Percentiles rank a stretch among this genome's conserved stretches.
Evolutionary conservation across 2,797 vertebrate species (phyloP).

Genomic region (Hemibagrus guttatus): DNA sequence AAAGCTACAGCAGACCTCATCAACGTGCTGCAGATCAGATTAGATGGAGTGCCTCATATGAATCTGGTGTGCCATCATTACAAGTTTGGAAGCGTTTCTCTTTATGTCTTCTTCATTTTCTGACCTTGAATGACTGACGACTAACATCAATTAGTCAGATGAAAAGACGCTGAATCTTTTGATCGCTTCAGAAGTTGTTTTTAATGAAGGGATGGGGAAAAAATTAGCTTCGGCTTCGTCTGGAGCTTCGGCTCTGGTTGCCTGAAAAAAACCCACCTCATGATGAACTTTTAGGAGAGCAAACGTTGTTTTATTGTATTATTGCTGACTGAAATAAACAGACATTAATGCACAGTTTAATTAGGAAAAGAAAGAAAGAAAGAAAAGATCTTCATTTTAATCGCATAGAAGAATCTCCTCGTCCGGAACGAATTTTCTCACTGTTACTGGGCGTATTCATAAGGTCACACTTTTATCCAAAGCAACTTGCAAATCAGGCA

Average conservation of each 20-base stretch:
- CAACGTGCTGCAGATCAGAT: not conserved
- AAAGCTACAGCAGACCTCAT: not conserved
- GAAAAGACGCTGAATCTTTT: not conserved
- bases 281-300: not conserved
- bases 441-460: not conserved
- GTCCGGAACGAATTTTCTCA: not conserved
- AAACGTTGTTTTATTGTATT: too few species aligned
- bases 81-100: not conserved
- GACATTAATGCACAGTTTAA: not conserved
- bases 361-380: not conserved
- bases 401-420: not conserved
- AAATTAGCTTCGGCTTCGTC: not conserved
- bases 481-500: not conserved
- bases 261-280: not conserved
- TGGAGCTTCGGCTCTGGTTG: not conserved
- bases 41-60: not conserved
- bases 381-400: not conserved
- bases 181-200: not conserved
- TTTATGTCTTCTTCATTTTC: not conserved
- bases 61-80: too few species aligned
- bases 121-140: not conserved
- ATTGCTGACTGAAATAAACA: not conserved
- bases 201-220: not conserved
- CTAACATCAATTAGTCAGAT: not conserved
- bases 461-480: not conserved